Evolutionary conservation across 2,113 vertebrate species (phyloP).

Genomic region (Acanthisitta chloris): DNA sequence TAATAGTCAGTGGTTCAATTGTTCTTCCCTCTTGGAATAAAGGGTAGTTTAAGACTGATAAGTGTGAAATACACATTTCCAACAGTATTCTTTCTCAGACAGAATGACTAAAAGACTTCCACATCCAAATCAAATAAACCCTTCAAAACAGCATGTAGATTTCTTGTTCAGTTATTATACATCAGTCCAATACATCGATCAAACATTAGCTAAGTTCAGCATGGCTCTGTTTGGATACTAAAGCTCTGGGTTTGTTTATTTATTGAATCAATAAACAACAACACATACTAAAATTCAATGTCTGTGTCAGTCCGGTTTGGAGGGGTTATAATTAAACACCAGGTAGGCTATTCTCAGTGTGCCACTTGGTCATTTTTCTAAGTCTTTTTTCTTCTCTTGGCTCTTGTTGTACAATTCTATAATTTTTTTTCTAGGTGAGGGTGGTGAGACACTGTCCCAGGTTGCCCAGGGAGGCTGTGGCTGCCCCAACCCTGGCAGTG

Average conservation of each 20-base stretch:
- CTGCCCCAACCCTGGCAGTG: too few species aligned
- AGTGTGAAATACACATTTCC: slow-evolving; percentile 38
- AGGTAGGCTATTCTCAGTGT: not conserved
- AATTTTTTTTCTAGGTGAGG: too few species aligned
- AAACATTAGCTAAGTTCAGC: not conserved
- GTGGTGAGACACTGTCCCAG: too few species aligned
- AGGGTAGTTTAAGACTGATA: slow-evolving; percentile 20
- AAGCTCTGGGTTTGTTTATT: not conserved
- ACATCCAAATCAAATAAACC: slow-evolving; percentile 27
- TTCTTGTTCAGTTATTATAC: not conserved
- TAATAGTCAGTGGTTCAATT: slow-evolving; percentile 13
- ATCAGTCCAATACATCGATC: not conserved
- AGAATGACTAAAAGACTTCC: slow-evolving; percentile 5
- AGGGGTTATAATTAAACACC: not conserved
- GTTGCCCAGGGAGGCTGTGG: too few species aligned
- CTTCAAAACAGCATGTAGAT: not conserved
- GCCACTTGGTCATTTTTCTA: not conserved
- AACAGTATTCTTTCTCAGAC: not conserved
- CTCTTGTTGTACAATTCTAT: not conserved
- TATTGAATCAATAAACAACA: not conserved
- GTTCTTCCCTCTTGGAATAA: slow-evolving; percentile 36
- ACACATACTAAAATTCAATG: not conserved
- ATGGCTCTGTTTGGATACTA: not conserved
- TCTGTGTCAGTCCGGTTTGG: not conserved
- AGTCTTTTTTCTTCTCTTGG: not conserved